Base-by-base conservation (phyloP, 30 jellyfish, hydroid and myxozoan genomes). In the Pseudorhiza aurosa region DNA sequence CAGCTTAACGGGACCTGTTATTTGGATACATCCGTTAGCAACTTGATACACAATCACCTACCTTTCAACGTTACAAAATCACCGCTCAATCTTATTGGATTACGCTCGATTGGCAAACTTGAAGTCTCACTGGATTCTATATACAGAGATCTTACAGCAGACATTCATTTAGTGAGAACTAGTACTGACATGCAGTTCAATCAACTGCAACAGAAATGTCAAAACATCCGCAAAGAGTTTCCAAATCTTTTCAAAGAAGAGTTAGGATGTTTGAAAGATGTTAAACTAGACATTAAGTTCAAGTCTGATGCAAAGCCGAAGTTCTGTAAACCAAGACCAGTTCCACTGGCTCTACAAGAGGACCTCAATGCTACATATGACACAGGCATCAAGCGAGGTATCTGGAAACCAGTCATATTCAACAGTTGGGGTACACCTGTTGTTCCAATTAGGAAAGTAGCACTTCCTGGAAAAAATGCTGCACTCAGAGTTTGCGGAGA, bases 21-120 rank as follows among this genome's bases (percentile, higher is more conserved):
- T 64, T n/a, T 64, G 58, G 78, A 29, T 21, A 64, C 67, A 29
- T 64, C 78, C 25, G 68, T 29, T 33, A 40, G 31, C 58, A 64
- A 64, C 58, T 33, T n/a, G n/a, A n/a, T n/a, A n/a, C n/a, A n/a
- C 58, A 4, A 64, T 63, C 27, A n/a, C 25, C 26, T 64, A 64
- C 78, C 67, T 6, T 57, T 31, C 78, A 64, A 64, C 68, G 31
- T 4, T 31, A 29, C 78, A 27, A 29, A 29, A 40, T 64, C 78
- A 28, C 68, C 58, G 27, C 78, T 64, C 78, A 26, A 64, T 40
- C 78, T 64, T 29, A 64, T 64, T 64, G 78, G 78, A 31, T 64
- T 64, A 29, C 58, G 78, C 68, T 64, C 31, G 30, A 64, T 64
- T 33, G 67, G 58, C 11, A 64, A 64, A 29, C 78, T 33, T 64